These are phyloP conservation scores for Geococcyx californianus DNA, from an alignment of 2,113 vertebrate species.

Conservation along the genomic window DNA sequence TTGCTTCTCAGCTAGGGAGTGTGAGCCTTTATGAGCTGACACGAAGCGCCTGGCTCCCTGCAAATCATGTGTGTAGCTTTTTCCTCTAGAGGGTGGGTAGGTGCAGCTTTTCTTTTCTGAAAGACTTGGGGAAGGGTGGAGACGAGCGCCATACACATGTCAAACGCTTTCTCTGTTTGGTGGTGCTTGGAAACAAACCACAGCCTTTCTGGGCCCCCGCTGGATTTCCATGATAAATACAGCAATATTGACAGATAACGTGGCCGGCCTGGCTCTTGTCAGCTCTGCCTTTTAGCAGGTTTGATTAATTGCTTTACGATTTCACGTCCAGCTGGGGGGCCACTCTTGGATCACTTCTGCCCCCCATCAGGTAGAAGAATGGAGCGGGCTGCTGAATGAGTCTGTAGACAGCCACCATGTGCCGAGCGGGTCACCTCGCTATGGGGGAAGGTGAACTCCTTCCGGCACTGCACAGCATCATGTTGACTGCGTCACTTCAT, in stretches of 20 bases:
- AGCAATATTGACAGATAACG: constrained; percentile 78
- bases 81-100: constrained; percentile 30
- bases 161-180: constrained; percentile 69
- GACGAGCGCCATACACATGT: constrained; percentile 72
- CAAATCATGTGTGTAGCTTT: background rate
- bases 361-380: constrained; percentile 78
- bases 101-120: constrained; percentile 50
- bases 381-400: constrained; percentile 68
- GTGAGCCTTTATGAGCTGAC: background rate
- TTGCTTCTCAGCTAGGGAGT: background rate
- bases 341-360: constrained; percentile 67
- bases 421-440: constrained; percentile 72
- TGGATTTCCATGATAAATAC: constrained; percentile 96
- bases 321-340: constrained; percentile 84
- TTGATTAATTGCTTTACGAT: constrained; percentile 99
- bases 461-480: background rate
- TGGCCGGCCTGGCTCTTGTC: constrained; percentile 86
- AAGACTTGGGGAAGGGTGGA: constrained; percentile 29
- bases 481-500: background rate
- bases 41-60: background rate
- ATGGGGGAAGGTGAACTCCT: constrained; percentile 61
- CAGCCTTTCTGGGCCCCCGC: constrained; percentile 75
- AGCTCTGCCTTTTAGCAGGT: constrained; percentile 83
- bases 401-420: constrained; percentile 75
- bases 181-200: constrained; percentile 63